Percentiles rank a stretch among this genome's conserved stretches.
Conservation (phyloP, 1,140 invertebrate genomes). For the Ladona fulva region DNA sequence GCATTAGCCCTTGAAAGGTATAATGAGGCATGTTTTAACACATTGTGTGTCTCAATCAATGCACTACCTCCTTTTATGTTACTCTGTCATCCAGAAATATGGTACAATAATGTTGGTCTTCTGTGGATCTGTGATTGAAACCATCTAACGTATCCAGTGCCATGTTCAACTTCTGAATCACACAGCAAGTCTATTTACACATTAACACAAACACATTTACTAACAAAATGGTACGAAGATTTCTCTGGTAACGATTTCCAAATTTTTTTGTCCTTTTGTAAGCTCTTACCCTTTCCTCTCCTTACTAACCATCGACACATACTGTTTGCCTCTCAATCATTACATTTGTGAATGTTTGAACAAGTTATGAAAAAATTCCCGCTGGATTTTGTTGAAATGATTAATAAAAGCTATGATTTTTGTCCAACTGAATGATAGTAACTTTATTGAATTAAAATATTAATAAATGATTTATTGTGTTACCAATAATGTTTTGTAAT, state of each 20-base stretch:
- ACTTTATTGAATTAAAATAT: neutral
- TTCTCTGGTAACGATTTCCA: neutral
- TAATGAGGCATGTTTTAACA: constrained; percentile 6
- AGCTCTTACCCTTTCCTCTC: neutral
- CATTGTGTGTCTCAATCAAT: constrained; percentile 6
- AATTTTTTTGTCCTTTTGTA: neutral
- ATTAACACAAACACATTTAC: neutral
- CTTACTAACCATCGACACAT: neutral
- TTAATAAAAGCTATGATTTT: constrained; percentile 11
- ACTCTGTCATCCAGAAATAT: constrained; percentile 6
- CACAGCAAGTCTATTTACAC: neutral
- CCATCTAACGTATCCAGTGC: neutral
- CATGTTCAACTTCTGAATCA: constrained; percentile 9
- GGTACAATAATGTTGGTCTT: constrained; percentile 5
- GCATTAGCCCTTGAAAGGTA: constrained; percentile 8
- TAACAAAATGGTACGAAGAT: neutral
- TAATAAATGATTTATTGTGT: neutral
- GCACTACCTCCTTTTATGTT: constrained; percentile 5
- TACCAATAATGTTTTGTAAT: neutral
- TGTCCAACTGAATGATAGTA: neutral
- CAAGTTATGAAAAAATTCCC: constrained; percentile 2
- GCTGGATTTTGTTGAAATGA: constrained; percentile 5
- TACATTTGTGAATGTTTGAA: constrained; percentile 8
- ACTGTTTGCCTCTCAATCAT: constrained; percentile 1
- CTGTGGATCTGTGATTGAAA: neutral